phyloP scores from a whole-genome alignment of 2,113 vertebrate genomes.

The Penelope pileata region DNA sequence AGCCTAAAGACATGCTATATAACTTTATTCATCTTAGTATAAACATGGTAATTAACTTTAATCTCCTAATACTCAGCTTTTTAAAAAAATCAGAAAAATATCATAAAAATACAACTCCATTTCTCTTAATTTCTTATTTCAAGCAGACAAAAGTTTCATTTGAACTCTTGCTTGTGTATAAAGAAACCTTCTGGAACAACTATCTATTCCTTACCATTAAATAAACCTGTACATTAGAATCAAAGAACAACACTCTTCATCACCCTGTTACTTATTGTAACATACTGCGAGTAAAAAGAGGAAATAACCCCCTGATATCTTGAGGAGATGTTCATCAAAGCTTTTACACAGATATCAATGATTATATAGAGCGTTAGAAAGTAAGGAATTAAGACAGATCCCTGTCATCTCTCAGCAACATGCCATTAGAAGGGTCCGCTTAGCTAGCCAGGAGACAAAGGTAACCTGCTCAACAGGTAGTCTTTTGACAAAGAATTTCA shows the following conservation, averaged over 20 bases:
- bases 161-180: not conserved
- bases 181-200: not conserved
- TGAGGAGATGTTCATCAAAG: not conserved
- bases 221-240: not conserved
- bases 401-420: not conserved
- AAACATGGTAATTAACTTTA: not conserved
- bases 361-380: not conserved
- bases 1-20: not conserved
- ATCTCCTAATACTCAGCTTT: not conserved
- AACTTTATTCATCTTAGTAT: not conserved
- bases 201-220: not conserved
- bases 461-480: not conserved
- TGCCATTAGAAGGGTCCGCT: not conserved
- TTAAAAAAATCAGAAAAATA: not conserved
- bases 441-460: not conserved
- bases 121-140: not conserved
- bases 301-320: not conserved
- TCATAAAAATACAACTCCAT: not conserved
- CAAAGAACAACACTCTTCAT: not conserved
- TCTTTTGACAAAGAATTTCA: not conserved
- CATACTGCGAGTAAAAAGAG: not conserved
- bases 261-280: not conserved
- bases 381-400: not conserved
- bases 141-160: not conserved
- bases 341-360: not conserved